phyloP scores from a whole-genome alignment of 2,797 vertebrate genomes.

The Rachycentron canadum region DNA sequence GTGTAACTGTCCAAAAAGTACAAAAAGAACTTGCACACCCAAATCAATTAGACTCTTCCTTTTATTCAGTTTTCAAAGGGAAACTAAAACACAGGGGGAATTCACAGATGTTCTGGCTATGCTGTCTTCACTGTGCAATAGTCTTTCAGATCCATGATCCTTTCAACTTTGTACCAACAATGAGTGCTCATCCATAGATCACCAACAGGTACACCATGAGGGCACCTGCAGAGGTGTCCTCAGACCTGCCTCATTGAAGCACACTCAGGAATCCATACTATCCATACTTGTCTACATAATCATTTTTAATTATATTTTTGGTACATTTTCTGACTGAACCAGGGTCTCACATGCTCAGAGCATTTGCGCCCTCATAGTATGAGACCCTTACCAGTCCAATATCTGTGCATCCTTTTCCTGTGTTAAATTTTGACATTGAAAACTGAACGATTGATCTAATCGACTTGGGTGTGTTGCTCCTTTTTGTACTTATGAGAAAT shows the following conservation, averaged over 20 bases:
- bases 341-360: too few relatives aligned
- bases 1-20: neutral
- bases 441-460: neutral
- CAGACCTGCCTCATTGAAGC: neutral
- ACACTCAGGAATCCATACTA: neutral
- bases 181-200: neutral
- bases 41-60: neutral
- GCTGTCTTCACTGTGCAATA: neutral
- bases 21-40: neutral
- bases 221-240: neutral
- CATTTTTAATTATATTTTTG: too few relatives aligned
- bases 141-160: neutral
- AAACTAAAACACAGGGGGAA: neutral
- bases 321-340: too few relatives aligned
- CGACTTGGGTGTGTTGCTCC: neutral
- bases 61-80: conserved; percentile 7
- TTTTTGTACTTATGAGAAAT: neutral
- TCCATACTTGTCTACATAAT: too few relatives aligned
- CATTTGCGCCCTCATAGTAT: too few relatives aligned
- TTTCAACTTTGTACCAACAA: neutral
- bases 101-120: neutral
- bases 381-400: too few relatives aligned
- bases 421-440: neutral
- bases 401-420: too few relatives aligned
- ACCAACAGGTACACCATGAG: neutral